Evolutionary conservation across 1,140 invertebrate genomes (phyloP), one percentile per base, ranked within the genome.

Genomic region (Nautilus pompilius): DNA sequence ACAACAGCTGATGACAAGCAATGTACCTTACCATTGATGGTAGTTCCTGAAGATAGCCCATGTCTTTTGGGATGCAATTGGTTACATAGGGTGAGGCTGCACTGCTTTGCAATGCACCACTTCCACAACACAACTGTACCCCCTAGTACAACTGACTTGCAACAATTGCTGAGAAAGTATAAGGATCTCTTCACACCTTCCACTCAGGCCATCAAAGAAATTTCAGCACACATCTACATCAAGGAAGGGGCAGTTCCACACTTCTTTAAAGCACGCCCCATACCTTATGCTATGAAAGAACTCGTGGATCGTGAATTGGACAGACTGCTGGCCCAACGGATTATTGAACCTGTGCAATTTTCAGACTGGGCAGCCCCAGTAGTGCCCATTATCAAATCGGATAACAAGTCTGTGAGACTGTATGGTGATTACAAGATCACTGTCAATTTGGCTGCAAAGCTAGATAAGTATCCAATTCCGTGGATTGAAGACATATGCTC

Each of bases 281-380:
- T 85, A 26, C 77, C 78, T 10, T 82, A 76, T 66, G 75, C 82
- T 8, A 51, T 85, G 2, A 74, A 68, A 63, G 60, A 73, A 28
- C 68, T 74, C 41, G 68, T 84, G 26, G 74, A 82, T 2, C 29
- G 73, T 4, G 76, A 85, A 70, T 62, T 84, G 17, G 68, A 78
- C 22, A 66, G 64, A 26, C 62, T 86, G 28, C 74, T 78, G 41
- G 32, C n/a, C 34, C 59, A 79, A 48, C 80, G 79, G 24, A 75
- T 82, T n/a, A 75, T 85, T n/a, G 57, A 59, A 36, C 68, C 71
- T 59, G 78, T 83, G 24, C 71, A 78, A 51, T 58, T 63, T 58
- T 81, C 77, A 30, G 79, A 71, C 20, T 75, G 69, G 73, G 66
- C 72, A n/a, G 67, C 63, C 10, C 69, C 75, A 4, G 65, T n/a